These are phyloP conservation scores for Eristalinus aeneus DNA, from an alignment of 2,888 invertebrate genomes.

Conservation along the genomic window DNA sequence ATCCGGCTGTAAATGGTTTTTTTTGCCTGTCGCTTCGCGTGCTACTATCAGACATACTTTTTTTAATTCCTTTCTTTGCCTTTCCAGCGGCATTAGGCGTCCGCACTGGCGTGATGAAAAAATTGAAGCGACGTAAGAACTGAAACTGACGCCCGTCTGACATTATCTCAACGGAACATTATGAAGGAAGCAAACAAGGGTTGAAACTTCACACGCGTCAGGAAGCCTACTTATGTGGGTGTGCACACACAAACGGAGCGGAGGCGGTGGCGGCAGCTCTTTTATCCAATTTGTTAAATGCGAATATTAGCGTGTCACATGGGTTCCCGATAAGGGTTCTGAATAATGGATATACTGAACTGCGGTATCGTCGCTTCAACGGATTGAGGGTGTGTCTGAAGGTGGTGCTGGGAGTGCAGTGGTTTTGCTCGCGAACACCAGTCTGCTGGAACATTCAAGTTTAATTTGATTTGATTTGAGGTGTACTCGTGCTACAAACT, in stretches of 20 bases:
- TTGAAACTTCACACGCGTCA: constrained; percentile 53
- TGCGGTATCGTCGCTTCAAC: constrained; percentile 1
- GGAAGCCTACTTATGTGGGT: constrained; percentile 48
- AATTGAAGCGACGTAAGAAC: neutral
- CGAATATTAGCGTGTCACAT: constrained; percentile 67
- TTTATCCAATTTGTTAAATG: constrained; percentile 70
- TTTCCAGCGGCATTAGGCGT: neutral
- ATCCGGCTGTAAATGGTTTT: neutral
- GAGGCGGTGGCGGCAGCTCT: constrained; percentile 14
- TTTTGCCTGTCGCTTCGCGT: neutral
- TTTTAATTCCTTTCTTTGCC: constrained; percentile 26
- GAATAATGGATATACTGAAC: constrained; percentile 60
- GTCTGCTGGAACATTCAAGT: constrained; percentile 31
- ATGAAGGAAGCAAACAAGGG: constrained; percentile 59
- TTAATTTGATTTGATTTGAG: constrained; percentile 66
- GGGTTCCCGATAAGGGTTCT: constrained; percentile 63
- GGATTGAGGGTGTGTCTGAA: neutral
- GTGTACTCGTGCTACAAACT: constrained; percentile 38
- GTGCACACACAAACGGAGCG: neutral
- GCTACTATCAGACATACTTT: neutral
- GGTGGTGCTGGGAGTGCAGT: too few relatives aligned
- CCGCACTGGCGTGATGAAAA: neutral
- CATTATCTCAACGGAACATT: constrained; percentile 67
- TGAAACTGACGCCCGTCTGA: constrained; percentile 50
- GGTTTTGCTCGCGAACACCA: neutral